A percentile compares a stretch with the other conserved stretches of the same genome.
phyloP scores from a whole-genome alignment of 1,140 invertebrate genomes.

The Monomorium pharaonis region DNA sequence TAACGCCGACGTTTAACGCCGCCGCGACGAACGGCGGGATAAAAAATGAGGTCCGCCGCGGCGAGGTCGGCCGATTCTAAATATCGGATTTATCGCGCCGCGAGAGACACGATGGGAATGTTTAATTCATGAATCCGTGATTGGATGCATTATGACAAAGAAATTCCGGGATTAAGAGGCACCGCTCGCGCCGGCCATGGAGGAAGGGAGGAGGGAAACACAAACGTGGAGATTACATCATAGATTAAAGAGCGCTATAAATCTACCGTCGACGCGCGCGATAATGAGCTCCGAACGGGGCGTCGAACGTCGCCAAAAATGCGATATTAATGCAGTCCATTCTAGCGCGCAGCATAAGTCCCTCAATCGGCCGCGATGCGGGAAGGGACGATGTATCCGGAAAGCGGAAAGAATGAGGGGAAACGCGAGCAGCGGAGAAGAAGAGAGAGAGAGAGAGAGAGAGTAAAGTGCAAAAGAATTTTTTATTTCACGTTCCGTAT shows the following conservation, averaged over 20 bases:
- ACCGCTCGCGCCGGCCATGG: conserved; percentile 46
- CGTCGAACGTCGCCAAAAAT: conserved; percentile 71
- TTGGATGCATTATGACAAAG: conserved; percentile 65
- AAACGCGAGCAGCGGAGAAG: no score
- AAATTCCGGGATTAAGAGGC: conserved; percentile 72
- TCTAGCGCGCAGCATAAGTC: conserved; percentile 61
- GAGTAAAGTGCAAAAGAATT: conserved; percentile 6
- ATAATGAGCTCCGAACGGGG: conserved; percentile 70
- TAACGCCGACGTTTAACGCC: conserved; percentile 57
- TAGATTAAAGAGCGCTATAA: conserved; percentile 72
- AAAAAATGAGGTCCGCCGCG: conserved; percentile 37
- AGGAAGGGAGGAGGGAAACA: conserved; percentile 27
- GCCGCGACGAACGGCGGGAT: conserved; percentile 41
- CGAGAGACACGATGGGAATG: conserved; percentile 54
- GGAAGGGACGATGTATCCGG: background rate
- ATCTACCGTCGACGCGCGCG: conserved; percentile 64
- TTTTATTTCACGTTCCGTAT: background rate
- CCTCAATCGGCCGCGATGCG: conserved; percentile 51
- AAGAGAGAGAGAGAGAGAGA: background rate
- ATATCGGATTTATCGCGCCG: conserved; percentile 63
- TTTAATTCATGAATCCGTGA: conserved; percentile 57
- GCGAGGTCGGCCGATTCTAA: conserved; percentile 62
- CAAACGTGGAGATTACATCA: conserved; percentile 71
- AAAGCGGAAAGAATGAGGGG: background rate
- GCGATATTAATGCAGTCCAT: conserved; percentile 72